Evolutionary conservation across 2,888 invertebrate species (phyloP).

Genomic region (Trichogramma evanescens): DNA sequence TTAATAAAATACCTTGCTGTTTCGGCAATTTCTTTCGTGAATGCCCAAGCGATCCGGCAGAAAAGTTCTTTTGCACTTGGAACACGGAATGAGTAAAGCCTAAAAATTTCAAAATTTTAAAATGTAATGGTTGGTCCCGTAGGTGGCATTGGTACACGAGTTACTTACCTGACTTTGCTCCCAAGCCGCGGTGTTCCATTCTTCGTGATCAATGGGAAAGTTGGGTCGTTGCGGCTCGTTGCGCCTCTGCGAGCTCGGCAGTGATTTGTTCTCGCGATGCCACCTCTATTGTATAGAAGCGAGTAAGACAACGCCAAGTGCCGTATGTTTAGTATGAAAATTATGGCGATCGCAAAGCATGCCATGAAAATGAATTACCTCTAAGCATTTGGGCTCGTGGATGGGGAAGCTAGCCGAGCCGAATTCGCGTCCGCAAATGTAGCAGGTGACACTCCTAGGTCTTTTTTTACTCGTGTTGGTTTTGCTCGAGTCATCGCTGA

Average conservation of each 20-base stretch:
- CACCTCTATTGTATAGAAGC: conserved; percentile 50
- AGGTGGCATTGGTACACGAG: not conserved
- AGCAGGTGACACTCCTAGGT: conserved; percentile 51
- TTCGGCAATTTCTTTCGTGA: conserved; percentile 52
- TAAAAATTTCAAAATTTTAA: conserved; percentile 29
- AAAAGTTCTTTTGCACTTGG: conserved; percentile 63
- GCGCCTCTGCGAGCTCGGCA: conserved; percentile 51
- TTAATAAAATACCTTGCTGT: conserved; percentile 23
- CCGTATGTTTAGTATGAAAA: not conserved
- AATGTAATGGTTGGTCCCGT: not conserved
- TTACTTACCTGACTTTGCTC: conserved; percentile 50
- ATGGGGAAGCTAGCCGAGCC: conserved; percentile 59
- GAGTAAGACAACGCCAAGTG: not conserved
- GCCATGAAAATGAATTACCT: conserved; percentile 42
- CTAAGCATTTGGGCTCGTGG: conserved; percentile 61
- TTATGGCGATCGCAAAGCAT: too few species aligned
- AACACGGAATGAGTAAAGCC: conserved; percentile 56
- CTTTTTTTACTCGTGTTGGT: conserved; percentile 10
- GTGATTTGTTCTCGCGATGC: conserved; percentile 55
- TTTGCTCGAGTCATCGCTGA: not conserved
- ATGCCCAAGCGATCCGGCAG: conserved; percentile 60
- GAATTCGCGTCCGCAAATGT: conserved; percentile 61
- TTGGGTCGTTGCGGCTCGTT: conserved; percentile 53
- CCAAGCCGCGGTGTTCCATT: conserved; percentile 53
- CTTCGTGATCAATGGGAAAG: conserved; percentile 42